phyloP scores from a whole-genome alignment of 2,113 vertebrate species.

The Brachyhypopomus gauderio region DNA sequence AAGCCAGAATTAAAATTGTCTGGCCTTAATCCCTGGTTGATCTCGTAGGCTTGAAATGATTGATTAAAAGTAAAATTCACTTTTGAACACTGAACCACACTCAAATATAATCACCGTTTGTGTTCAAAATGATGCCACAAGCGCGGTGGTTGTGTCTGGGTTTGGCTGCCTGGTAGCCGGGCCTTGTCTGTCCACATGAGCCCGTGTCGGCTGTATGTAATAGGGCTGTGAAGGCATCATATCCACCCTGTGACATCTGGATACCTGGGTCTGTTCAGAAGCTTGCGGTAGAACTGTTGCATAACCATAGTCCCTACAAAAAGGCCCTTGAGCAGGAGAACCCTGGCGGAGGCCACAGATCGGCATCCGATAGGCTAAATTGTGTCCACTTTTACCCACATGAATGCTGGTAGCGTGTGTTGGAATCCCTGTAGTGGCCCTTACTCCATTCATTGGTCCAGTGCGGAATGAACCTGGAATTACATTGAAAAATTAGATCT shows the following conservation, averaged over 20 bases:
- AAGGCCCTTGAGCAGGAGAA: not conserved
- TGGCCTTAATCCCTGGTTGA: not conserved
- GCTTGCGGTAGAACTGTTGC: slow-evolving; percentile 22
- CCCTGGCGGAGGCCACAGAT: not conserved
- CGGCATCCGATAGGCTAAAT: slow-evolving; percentile 40
- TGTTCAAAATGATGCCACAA: slow-evolving; percentile 31
- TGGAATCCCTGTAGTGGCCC: slow-evolving; percentile 30
- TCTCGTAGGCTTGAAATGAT: not conserved
- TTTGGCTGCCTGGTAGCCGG: not conserved
- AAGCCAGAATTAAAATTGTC: not conserved
- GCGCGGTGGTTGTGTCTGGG: not conserved
- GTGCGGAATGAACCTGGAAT: slow-evolving; percentile 38
- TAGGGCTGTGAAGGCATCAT: slow-evolving; percentile 22
- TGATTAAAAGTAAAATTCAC: not conserved
- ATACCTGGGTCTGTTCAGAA: slow-evolving; percentile 18
- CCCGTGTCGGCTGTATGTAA: slow-evolving; percentile 10
- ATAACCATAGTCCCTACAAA: slow-evolving; percentile 35
- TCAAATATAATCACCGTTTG: not conserved
- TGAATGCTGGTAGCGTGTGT: slow-evolving; percentile 24
- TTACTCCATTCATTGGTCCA: not conserved
- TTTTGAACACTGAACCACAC: not conserved
- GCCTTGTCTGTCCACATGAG: slow-evolving; percentile 9
- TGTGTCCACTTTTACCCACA: slow-evolving; percentile 34
- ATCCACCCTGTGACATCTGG: slow-evolving; percentile 34
- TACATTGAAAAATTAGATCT: not conserved